phyloP scores from a whole-genome alignment of 2,888 invertebrate species.

The Tenthredo scrophulariae region DNA sequence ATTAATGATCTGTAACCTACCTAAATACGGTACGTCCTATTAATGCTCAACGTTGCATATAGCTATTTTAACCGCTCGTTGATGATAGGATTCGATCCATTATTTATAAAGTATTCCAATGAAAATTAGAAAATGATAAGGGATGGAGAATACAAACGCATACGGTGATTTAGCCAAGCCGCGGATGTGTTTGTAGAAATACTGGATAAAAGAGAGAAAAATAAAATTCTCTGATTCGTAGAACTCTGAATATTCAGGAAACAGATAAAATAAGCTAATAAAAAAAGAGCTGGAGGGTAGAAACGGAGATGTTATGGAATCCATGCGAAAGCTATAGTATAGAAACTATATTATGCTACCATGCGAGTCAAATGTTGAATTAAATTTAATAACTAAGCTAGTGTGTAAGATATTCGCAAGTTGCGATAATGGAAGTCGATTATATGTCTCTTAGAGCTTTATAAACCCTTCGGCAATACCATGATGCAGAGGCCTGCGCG shows the following conservation, averaged over 20 bases:
- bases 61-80: not conserved
- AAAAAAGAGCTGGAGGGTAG: not conserved
- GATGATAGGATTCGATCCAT: conserved; percentile 16
- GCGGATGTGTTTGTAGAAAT: not conserved
- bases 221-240: too few species aligned
- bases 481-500: not conserved
- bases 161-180: too few species aligned
- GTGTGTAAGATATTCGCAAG: not conserved
- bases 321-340: too few species aligned
- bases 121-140: too few species aligned
- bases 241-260: not conserved
- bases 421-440: conserved; percentile 38
- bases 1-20: not conserved
- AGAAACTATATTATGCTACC: too few species aligned
- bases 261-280: not conserved
- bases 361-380: conserved; percentile 22
- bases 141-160: too few species aligned
- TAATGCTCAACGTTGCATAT: not conserved
- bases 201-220: too few species aligned
- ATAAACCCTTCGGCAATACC: not conserved
- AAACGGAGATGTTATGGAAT: too few species aligned
- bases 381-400: conserved; percentile 6
- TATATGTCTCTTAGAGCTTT: conserved; percentile 21
- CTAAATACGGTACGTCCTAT: not conserved
- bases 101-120: too few species aligned